These are phyloP conservation scores for Piezodorus guildinii DNA, from an alignment of 1,140 invertebrate genomes.

Conservation along the genomic window DNA sequence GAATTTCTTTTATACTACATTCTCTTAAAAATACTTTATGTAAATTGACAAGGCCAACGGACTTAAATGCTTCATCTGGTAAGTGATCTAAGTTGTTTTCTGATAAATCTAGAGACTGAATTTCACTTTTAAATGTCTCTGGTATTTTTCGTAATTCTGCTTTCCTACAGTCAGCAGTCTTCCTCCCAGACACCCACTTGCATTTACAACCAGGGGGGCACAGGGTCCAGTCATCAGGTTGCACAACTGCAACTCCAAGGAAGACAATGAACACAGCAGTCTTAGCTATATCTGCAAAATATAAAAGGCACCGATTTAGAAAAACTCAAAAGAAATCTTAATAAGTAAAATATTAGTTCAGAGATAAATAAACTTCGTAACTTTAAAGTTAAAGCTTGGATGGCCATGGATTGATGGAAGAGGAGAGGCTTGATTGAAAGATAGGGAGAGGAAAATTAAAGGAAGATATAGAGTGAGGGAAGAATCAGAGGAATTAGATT, in stretches of 20 bases:
- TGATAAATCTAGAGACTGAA: constrained; percentile 64
- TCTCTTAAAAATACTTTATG: constrained; percentile 65
- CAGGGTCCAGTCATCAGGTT: constrained; percentile 43
- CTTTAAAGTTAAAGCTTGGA: no score
- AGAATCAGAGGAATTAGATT: no score
- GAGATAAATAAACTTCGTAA: no score
- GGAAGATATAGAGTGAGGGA: no score
- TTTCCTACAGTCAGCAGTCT: constrained; percentile 64
- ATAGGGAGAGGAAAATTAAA: no score
- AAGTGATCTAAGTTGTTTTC: constrained; percentile 56
- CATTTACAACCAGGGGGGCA: constrained; percentile 54
- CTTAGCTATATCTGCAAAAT: background rate
- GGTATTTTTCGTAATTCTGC: constrained; percentile 54
- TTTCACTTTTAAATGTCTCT: constrained; percentile 51
- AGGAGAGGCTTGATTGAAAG: no score
- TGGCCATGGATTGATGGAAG: no score
- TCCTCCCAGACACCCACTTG: constrained; percentile 67
- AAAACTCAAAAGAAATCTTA: no score
- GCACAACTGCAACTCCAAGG: constrained; percentile 24
- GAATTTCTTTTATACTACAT: constrained; percentile 55
- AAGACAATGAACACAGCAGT: constrained; percentile 1
- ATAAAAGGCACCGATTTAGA: background rate
- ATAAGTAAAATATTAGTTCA: no score
- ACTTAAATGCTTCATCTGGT: constrained; percentile 51
- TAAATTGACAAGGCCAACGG: constrained; percentile 57